A percentile compares a stretch with the other conserved stretches of the same genome.
These are phyloP conservation scores for Netelia inedita DNA, from an alignment of 2,888 invertebrate species.

Conservation along the genomic window DNA sequence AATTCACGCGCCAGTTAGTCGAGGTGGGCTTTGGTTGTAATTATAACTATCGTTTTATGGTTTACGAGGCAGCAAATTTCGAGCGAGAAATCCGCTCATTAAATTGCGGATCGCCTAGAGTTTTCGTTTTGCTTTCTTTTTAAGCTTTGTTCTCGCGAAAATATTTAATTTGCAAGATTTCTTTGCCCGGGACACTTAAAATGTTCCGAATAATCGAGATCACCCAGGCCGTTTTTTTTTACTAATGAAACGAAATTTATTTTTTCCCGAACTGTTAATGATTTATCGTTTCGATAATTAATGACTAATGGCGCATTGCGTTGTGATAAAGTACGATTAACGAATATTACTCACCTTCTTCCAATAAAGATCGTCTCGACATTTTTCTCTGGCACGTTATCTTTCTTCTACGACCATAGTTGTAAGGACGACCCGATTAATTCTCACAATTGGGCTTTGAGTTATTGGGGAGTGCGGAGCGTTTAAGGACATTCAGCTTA, in stretches of 20 bases:
- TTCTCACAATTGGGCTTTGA: neutral
- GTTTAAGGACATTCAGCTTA: neutral
- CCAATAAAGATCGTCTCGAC: neutral
- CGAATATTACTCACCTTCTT: slow-evolving; percentile 5
- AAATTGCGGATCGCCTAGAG: slow-evolving; percentile 2
- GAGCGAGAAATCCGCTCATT: slow-evolving; percentile 49
- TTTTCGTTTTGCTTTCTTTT: slow-evolving; percentile 10
- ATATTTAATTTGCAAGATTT: too few species aligned
- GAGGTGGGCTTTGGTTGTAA: slow-evolving; percentile 36
- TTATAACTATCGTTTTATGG: slow-evolving; percentile 42
- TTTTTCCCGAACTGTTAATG: too few species aligned
- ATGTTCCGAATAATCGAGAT: too few species aligned
- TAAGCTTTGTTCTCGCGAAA: neutral
- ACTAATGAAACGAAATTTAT: too few species aligned
- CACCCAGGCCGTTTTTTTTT: too few species aligned
- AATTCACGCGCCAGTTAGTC: slow-evolving; percentile 41
- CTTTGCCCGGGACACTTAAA: too few species aligned
- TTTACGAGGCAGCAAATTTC: slow-evolving; percentile 48
- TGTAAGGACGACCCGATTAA: neutral
- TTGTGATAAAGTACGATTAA: neutral
- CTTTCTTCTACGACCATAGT: neutral
- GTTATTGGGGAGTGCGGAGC: neutral
- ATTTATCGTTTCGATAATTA: too few species aligned
- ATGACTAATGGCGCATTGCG: too few species aligned
- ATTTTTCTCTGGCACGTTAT: neutral